A percentile compares a stretch with the other conserved stretches of the same genome.
phyloP scores from a whole-genome alignment of 2,888 invertebrate genomes.

The Coleophora deauratella region DNA sequence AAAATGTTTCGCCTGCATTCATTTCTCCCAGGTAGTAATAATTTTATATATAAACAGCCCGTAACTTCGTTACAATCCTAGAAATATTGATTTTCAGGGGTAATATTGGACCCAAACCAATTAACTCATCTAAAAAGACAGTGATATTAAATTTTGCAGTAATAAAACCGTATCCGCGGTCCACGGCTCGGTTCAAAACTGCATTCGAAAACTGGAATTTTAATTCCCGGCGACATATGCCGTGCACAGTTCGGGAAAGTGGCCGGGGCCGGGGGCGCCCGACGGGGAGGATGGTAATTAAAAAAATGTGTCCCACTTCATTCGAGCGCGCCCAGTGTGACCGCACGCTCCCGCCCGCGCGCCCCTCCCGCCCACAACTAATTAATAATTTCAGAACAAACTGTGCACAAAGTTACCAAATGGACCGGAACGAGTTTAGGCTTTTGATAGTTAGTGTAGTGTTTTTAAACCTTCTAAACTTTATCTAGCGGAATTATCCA shows the following conservation, averaged over 20 bases:
- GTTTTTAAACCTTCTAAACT: slow-evolving; percentile 13
- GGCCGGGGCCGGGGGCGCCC: slow-evolving; percentile 17
- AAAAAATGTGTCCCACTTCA: slow-evolving; percentile 71
- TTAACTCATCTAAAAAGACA: too few species aligned
- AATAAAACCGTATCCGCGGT: too few species aligned
- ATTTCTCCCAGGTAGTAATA: background rate
- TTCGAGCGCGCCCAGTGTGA: slow-evolving; percentile 45
- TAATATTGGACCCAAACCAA: too few species aligned
- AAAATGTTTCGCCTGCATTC: slow-evolving; percentile 13
- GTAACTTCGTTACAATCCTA: slow-evolving; percentile 8
- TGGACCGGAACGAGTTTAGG: slow-evolving; percentile 38
- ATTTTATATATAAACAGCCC: background rate
- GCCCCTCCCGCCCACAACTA: slow-evolving; percentile 38
- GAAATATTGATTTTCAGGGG: background rate
- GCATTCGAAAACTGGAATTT: slow-evolving; percentile 62
- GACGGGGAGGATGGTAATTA: slow-evolving; percentile 47
- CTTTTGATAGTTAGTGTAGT: slow-evolving; percentile 53
- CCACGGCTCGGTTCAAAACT: slow-evolving; percentile 40
- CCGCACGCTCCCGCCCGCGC: slow-evolving; percentile 27
- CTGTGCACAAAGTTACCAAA: slow-evolving; percentile 12
- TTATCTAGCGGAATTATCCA: too few species aligned
- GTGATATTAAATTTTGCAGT: too few species aligned
- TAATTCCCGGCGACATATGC: slow-evolving; percentile 65
- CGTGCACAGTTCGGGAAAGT: slow-evolving; percentile 21
- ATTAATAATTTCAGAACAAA: slow-evolving; percentile 49